Base-by-base conservation (phyloP, 2,797 vertebrate genomes). In the Loris lydekkerianus region DNA sequence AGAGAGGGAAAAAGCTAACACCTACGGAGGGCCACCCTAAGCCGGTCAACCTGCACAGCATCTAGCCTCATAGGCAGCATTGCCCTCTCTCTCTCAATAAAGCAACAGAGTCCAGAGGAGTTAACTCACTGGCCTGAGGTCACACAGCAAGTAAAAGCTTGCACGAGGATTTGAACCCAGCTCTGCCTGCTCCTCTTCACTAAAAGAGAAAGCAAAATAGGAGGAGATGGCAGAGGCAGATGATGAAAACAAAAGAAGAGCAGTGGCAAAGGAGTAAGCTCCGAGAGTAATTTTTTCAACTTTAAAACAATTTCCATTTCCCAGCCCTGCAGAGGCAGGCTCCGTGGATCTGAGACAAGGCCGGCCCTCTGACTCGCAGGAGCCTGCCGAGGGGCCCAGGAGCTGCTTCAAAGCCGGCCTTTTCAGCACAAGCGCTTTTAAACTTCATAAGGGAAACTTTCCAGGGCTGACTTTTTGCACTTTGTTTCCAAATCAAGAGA, bases 391-490 rank as follows among this genome's bases (percentile, higher is more conserved):
- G 97, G 97, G 96, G 97, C 97, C 97, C 96, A 0, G 95, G 72
- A 97, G 98, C 96, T 93, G 98, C 98, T 98, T 98, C 98, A 98
- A 98, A 98, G 98, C 96, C 94, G 88, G 98, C 98, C 98, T 98
- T 97, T 98, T 93, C 98, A 93, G 98, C 94, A 97, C 97, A 96
- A 98, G 97, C 95, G 98, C 98, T 98, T 98, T 98, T 97, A 97
- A 98, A 98, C 98, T 98, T 98, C 98, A 98, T 97, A 98, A 67
- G 95, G 98, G 98, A 98, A 98, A 98, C 98, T 98, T 98, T 98
- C 98, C 98, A 98, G 98, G 97, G 98, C 97, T 98, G 97, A 98
- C 98, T 98, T 97, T 97, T 97, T 98, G 97, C 97, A 97, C 98
- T 98, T 97, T 98, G 96, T 98, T 98, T 98, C 97, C 97, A 97